Conservation (phyloP, 2,888 invertebrate genomes). For the Yponomeuta evonymella region DNA sequence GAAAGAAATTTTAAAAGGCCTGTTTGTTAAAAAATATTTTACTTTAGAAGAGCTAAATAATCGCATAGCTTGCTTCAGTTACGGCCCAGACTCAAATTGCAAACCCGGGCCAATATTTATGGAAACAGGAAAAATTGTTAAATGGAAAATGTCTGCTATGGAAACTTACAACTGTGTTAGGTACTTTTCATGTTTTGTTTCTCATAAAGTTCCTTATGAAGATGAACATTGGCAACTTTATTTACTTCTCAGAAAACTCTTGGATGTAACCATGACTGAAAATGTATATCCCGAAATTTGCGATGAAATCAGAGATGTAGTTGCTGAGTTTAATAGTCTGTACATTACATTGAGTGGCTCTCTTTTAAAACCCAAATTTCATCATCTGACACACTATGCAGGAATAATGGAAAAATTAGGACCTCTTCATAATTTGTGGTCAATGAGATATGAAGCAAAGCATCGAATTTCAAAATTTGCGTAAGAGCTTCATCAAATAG, state of each 20-base stretch:
- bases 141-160: background rate
- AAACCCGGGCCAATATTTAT: background rate
- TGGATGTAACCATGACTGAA: background rate
- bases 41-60: constrained; percentile 6
- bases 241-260: background rate
- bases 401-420: background rate
- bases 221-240: background rate
- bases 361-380: constrained; percentile 9
- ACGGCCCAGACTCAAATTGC: background rate
- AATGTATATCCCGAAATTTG: background rate
- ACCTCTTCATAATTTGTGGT: background rate
- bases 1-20: background rate
- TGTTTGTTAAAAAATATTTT: background rate
- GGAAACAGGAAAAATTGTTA: background rate
- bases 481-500: background rate
- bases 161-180: background rate
- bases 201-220: no score
- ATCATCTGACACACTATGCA: constrained; percentile 2
- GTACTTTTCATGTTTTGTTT: no score
- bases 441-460: constrained; percentile 13
- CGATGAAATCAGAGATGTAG: background rate
- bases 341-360: background rate
- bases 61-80: background rate
- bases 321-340: background rate
- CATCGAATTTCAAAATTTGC: background rate